phyloP scores from a whole-genome alignment of 2,113 vertebrate species.

The Psilopogon haemacephalus region DNA sequence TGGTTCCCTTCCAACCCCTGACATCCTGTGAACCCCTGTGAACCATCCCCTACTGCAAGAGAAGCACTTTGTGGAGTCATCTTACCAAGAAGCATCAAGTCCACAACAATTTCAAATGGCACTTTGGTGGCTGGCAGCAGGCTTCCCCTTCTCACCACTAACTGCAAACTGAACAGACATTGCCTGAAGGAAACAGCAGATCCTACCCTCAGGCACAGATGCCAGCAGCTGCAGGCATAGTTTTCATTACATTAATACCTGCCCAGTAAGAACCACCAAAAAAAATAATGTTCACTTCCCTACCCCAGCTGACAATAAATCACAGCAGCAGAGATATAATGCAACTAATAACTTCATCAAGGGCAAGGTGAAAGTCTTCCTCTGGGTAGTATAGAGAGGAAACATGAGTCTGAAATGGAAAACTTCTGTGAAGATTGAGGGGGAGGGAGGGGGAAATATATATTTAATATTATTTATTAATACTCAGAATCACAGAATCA shows the following conservation, averaged over 20 bases:
- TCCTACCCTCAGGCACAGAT: rapidly evolving
- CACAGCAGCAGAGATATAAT: not conserved
- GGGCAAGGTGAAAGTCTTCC: not conserved
- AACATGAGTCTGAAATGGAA: not conserved
- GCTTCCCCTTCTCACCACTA: not conserved
- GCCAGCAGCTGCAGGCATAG: not conserved
- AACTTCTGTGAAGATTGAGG: not conserved
- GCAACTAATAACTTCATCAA: not conserved
- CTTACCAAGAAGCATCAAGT: not conserved
- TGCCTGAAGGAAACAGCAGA: not conserved
- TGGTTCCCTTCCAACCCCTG: too few relatives aligned
- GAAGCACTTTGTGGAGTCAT: not conserved
- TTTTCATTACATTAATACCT: not conserved
- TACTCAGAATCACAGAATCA: too few relatives aligned
- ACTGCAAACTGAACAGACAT: not conserved
- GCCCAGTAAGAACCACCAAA: not conserved
- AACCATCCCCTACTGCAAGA: not conserved
- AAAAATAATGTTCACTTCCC: not conserved
- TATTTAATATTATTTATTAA: not conserved
- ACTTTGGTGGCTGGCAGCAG: not conserved
- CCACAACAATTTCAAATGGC: not conserved
- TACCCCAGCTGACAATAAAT: not conserved
- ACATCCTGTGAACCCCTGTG: too few relatives aligned
- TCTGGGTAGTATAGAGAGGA: not conserved
- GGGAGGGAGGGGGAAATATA: rapidly evolving